Evolutionary conservation across 2,888 invertebrate genomes (phyloP).

Genomic region (Miltochrista miniata): DNA sequence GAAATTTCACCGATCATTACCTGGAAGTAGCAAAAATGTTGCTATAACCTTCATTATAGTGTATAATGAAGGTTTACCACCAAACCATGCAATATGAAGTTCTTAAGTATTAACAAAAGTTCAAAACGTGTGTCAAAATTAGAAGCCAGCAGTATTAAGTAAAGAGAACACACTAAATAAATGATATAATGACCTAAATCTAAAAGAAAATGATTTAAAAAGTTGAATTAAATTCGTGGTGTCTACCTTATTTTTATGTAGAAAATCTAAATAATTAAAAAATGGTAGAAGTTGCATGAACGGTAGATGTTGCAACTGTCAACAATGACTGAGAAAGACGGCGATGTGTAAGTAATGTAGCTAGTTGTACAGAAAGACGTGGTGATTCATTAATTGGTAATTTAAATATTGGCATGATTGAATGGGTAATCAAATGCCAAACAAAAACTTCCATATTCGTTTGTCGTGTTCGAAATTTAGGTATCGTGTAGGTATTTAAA

Average conservation of each 20-base stretch:
- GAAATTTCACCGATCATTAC: conserved; percentile 3
- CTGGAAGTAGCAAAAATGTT: background rate
- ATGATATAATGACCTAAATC: background rate
- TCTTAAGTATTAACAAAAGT: conserved; percentile 5
- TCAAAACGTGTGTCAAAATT: conserved; percentile 41
- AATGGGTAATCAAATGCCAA: conserved; percentile 29
- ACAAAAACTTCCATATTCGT: conserved; percentile 32
- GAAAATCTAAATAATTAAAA: background rate
- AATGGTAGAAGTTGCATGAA: background rate
- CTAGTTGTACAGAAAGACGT: background rate
- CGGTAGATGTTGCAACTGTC: conserved; percentile 1
- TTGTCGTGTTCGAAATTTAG: conserved; percentile 13
- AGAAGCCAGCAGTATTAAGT: conserved; percentile 13
- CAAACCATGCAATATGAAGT: conserved; percentile 3
- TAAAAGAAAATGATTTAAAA: background rate
- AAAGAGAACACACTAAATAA: background rate
- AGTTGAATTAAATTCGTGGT: background rate
- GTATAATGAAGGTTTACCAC: conserved; percentile 1
- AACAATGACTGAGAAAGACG: background rate
- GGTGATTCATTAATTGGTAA: background rate
- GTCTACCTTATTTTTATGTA: background rate
- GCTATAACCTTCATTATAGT: too few relatives aligned
- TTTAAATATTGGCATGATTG: background rate
- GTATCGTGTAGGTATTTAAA: background rate
- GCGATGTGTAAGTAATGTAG: background rate